Evolutionary conservation across 1,140 invertebrate species (phyloP), one percentile per base, ranked within the genome.

Genomic region (Tribolium castaneum): DNA sequence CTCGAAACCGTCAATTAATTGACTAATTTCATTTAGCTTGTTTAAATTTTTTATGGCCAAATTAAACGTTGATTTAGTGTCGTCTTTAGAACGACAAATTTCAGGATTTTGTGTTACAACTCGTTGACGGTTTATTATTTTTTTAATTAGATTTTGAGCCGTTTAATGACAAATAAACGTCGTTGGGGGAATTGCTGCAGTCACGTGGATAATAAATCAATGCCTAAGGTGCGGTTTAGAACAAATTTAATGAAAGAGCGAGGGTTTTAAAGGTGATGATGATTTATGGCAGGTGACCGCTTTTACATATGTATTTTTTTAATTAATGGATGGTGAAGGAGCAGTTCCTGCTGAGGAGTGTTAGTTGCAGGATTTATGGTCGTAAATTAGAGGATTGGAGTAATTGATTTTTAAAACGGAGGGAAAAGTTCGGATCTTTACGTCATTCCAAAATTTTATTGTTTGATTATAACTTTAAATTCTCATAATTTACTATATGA

Each of bases 181-280:
- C 51, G 13, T 16, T 19, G 51, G 16, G 22, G 19, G 54, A 59
- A 59, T 56, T 25, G 54, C 19, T 25, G 54, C 22, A 45, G 39
- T 45, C 39, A 45, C 39, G 39, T 45, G 54, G 16, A 25, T 22
- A 59, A 59, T 59, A 59, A 59, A 59, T 59, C 54, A 59, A 59
- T 59, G 54, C 54, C 22, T 22, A 59, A 59, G 54, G 54, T 59
- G 54, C 54, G 54, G 54, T 59, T 59, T 59, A 22, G 16, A 22
- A 59, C 54, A 59, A 59, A 59, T 59, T 59, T 59, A 59, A 59
- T 59, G 54, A 59, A 59, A 59, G 54, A 14, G 54, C 19, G 54
- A 22, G 54, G 16, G 22, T 59, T 59, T 39, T 45, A 45, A 45
- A 59, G 19, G 54, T 12, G 13, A 59, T 25, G 54, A 59, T 59